phyloP scores from a whole-genome alignment of 2,888 invertebrate species.

The Oscheius sp. region DNA sequence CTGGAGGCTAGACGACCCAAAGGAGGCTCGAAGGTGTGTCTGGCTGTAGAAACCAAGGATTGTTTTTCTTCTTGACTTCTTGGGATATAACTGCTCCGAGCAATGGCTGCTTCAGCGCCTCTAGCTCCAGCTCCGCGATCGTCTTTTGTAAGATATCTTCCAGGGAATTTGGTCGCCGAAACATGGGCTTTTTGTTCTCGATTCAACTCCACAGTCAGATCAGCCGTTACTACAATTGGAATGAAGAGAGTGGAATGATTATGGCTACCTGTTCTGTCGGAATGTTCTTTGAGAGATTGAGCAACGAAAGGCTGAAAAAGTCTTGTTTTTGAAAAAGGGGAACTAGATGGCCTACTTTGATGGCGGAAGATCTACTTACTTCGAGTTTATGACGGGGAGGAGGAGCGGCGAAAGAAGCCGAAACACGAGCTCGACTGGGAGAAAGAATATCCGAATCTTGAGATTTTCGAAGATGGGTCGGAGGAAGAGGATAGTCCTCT shows the following conservation, averaged over 20 bases:
- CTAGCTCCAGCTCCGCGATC: not conserved
- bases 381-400: conserved; percentile 6
- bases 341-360: conserved; percentile 9
- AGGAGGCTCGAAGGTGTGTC: conserved; percentile 7
- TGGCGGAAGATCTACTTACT: conserved; percentile 1
- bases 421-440: conserved; percentile 23
- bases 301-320: conserved; percentile 30
- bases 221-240: conserved; percentile 25
- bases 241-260: not conserved
- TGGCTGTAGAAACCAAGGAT: not conserved
- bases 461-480: conserved; percentile 20
- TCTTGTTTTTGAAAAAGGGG: not conserved
- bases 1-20: conserved; percentile 14
- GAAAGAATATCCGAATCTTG: not conserved
- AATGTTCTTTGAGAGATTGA: conserved; percentile 24
- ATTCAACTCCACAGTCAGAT: conserved; percentile 51
- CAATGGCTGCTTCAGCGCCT: not conserved
- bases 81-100: not conserved
- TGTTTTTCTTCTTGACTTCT: not conserved
- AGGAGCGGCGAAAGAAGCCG: conserved; percentile 22
- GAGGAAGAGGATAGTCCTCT: conserved; percentile 29
- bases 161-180: conserved; percentile 46
- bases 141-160: not conserved
- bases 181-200: conserved; percentile 55
- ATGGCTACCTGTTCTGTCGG: conserved; percentile 13